Evolutionary conservation across 1,140 invertebrate genomes (phyloP).

Genomic region (Drosophila mojavensis): DNA sequence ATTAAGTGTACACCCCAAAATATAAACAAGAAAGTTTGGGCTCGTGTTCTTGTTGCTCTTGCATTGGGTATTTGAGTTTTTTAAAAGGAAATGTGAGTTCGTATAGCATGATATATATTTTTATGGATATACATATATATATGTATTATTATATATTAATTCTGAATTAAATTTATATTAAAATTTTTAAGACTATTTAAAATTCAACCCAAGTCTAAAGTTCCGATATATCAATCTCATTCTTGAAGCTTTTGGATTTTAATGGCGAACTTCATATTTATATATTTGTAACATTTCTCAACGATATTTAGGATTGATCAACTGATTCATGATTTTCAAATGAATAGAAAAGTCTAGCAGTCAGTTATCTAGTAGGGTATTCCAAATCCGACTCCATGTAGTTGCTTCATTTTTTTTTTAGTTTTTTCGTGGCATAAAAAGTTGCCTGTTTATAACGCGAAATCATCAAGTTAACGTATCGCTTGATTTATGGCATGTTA

Average conservation of each 20-base stretch:
- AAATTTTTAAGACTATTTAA: too few relatives aligned
- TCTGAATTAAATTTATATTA: too few relatives aligned
- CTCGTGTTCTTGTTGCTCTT: not conserved
- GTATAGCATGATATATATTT: not conserved
- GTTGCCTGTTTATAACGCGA: conserved; percentile 77
- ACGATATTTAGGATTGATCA: too few relatives aligned
- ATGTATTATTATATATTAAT: too few relatives aligned
- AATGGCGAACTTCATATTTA: too few relatives aligned
- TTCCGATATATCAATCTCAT: too few relatives aligned
- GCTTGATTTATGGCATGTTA: conserved; percentile 74
- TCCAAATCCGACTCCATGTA: not conserved
- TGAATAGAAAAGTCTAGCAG: too few relatives aligned
- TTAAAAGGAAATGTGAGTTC: not conserved
- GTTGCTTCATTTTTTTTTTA: conserved; percentile 4
- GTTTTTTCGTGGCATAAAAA: conserved; percentile 42
- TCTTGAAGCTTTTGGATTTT: too few relatives aligned
- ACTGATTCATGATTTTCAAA: too few relatives aligned
- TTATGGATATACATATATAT: not conserved
- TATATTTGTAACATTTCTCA: too few relatives aligned
- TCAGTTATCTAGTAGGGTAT: not conserved
- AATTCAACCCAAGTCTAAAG: too few relatives aligned
- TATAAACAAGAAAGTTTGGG: conserved; percentile 61
- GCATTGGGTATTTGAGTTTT: not conserved
- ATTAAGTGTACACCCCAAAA: conserved; percentile 63
- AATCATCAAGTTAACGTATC: conserved; percentile 76